Evolutionary conservation across 2,888 invertebrate species (phyloP), one percentile per base, ranked within the genome.

Genomic region (Lepeophtheirus nordmannii): DNA sequence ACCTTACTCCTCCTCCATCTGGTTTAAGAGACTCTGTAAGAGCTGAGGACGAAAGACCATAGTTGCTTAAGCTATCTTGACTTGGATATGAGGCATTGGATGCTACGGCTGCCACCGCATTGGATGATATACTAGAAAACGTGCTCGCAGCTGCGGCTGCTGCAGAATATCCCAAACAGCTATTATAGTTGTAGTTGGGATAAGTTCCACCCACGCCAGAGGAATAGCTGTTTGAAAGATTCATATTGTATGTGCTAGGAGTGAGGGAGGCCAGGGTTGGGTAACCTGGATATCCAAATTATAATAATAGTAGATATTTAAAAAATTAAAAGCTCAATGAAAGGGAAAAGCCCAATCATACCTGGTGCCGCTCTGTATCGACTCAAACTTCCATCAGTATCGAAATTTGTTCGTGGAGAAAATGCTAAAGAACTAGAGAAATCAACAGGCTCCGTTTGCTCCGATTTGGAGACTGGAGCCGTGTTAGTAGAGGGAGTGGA

Each of bases 391-490:
- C 53, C 53, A 17, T 46, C 53, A 17, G 53, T 17, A 14, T 46
- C 53, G 17, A 46, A 46, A 17, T 14, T 17, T 1, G 53, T 5
- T n/a, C n/a, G 53, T 46, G 53, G 53, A 17, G 53, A 17, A 46
- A 46, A 46, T 14, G 53, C 53, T 17, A 46, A 17, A 8, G 53
- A 46, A 20, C 65, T 65, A 22, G 74, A 74, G 70, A 76, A 76
- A 69, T 76, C 76, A 58, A 76, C 74, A 9, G 76, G 76, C 68
- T 76, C 76, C 12, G 74, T 74, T 70, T 76, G 76, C 67, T 74
- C 72, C 11, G 22, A 60, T 12, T 63, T 63, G 53, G 53, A 46
- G 53, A 46, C 53, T 14, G 53, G 53, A 17, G 17, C 53, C 53
- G 53, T 46, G 8, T 46, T 46, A 8, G n/a, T 46, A 17, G 17